These are phyloP conservation scores for Poecilobothrus nobilitatus DNA, from an alignment of 2,888 invertebrate genomes.

Conservation along the genomic window DNA sequence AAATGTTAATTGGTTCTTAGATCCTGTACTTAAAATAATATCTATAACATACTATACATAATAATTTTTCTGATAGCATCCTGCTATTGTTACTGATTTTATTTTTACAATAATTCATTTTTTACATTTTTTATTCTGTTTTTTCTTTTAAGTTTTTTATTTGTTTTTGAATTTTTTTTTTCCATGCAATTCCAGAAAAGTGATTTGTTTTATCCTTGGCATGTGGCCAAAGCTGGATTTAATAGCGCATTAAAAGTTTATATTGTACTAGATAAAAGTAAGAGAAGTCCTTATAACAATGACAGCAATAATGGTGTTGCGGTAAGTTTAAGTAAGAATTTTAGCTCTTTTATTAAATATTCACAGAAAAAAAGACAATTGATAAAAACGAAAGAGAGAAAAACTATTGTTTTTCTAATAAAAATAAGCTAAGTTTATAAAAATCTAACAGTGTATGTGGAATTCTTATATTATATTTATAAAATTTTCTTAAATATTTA, in stretches of 20 bases:
- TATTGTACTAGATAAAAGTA: constrained; percentile 24
- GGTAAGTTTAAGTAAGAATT: neutral
- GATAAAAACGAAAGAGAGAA: too few species aligned
- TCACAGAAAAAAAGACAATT: neutral
- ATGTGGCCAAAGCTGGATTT: constrained; percentile 34
- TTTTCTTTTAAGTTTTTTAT: neutral
- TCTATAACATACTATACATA: too few species aligned
- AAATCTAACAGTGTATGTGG: neutral
- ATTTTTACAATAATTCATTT: too few species aligned
- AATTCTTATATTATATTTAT: too few species aligned
- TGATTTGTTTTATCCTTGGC: constrained; percentile 29
- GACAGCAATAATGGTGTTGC: neutral
- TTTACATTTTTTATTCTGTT: neutral
- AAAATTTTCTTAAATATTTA: too few species aligned
- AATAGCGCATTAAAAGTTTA: constrained; percentile 29
- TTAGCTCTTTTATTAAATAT: too few species aligned
- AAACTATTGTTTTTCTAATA: too few species aligned
- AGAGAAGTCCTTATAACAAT: constrained; percentile 24
- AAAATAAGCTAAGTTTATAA: neutral
- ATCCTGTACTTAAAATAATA: too few species aligned
- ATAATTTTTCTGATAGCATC: neutral
- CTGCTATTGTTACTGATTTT: too few species aligned
- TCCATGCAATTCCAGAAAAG: constrained; percentile 18
- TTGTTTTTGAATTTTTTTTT: too few species aligned
- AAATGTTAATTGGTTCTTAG: too few species aligned